Percentiles rank a stretch among this genome's conserved stretches.
Evolutionary conservation across 2,113 vertebrate species (phyloP).

Genomic region (Salvator merianae): DNA sequence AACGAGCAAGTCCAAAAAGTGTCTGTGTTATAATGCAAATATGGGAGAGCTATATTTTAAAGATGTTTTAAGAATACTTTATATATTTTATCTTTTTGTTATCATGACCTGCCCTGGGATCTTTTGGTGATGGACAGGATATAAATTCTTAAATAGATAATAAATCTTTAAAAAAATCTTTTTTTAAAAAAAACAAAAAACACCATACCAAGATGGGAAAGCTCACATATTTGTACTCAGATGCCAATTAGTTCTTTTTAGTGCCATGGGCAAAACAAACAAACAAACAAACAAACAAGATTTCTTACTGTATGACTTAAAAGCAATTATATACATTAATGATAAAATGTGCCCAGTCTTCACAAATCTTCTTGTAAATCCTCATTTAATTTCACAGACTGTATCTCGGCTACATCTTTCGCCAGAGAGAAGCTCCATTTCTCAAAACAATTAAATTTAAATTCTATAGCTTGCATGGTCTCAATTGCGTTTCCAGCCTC

Average conservation of each 20-base stretch:
- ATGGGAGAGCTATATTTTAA: too few species aligned
- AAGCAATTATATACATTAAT: conserved; percentile 35
- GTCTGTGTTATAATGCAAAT: too few species aligned
- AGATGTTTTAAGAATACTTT: too few species aligned
- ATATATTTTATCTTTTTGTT: too few species aligned
- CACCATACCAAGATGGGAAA: not conserved
- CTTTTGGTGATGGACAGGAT: too few species aligned
- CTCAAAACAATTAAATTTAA: conserved; percentile 59
- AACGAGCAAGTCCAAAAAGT: too few species aligned
- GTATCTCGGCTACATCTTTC: conserved; percentile 41
- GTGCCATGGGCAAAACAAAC: not conserved
- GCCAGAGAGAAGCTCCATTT: conserved; percentile 46
- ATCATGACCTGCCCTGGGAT: too few species aligned
- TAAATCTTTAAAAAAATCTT: too few species aligned
- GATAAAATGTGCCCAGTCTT: conserved; percentile 34
- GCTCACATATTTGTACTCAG: not conserved
- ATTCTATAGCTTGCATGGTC: conserved; percentile 54
- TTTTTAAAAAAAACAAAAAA: not conserved
- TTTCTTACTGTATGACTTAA: conserved; percentile 3
- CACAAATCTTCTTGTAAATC: conserved; percentile 33
- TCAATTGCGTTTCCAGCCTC: conserved; percentile 51
- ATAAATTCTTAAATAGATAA: too few species aligned
- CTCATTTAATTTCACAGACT: conserved; percentile 46
- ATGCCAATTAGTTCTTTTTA: not conserved
- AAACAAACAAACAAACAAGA: not conserved